Base-by-base conservation (phyloP, 2,888 invertebrate species). In the Carterocephalus palaemon region DNA sequence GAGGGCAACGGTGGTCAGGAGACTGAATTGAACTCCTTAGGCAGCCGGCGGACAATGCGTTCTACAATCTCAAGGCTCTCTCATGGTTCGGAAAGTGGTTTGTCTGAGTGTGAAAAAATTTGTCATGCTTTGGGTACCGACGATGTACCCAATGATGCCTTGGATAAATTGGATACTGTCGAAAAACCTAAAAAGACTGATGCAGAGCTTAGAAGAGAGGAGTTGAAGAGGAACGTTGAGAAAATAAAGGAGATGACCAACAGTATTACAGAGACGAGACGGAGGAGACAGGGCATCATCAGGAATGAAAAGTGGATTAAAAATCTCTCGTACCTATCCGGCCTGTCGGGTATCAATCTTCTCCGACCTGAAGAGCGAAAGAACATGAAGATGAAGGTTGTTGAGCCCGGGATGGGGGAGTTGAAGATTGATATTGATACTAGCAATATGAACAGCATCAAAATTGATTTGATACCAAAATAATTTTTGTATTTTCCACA, bases 271-370 rank as follows among this genome's bases (percentile, higher is more conserved):
- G 48, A 52, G 4, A 48, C 52, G 0, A 48, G 51, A 0, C 53
- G 58, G 24, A 20, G 10, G 6, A 42, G 1, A 2, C 47, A 31
- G 3, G 40, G 53, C 4, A 51, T 55, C 4, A 71, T 80, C 2
- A 66, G 55, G 4, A 78, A 79, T 50, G 55, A 69, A 28, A 74
- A 68, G 36, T 75, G 74, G 69, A 65, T 81, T 3, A 63, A 65
- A 10, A 73, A 71, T 8, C 55, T 81, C 2, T 62, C 68, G 34
- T 45, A 50, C 0, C 53, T 74, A 43, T 72, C 80, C 48, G 57
- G 54, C 1, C 39, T 55, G 1, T 67, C 75, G 0, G 71, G 75
- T 0, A 31, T 51, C 0, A 55, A 60, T 8, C 34, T 82, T 2
- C 29, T 83, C 19, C 70, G 59, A 8, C 61, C 71, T 0, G 57